phyloP scores from a whole-genome alignment of 2,113 vertebrate species.

The Mesembrinibis cayennensis region DNA sequence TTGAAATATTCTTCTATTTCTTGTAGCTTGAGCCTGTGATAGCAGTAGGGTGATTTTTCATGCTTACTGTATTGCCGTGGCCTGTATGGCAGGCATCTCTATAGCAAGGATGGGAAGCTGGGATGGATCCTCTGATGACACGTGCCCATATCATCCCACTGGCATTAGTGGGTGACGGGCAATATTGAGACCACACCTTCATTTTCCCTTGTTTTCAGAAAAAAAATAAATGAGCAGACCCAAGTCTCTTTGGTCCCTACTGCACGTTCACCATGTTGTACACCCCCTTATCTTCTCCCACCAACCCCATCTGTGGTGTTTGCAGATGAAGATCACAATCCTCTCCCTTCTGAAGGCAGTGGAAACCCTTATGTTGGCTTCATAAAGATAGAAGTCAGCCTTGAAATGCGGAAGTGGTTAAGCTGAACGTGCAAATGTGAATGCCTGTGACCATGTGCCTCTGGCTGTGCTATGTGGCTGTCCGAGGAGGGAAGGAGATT shows the following conservation, averaged over 20 bases:
- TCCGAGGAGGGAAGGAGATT: not conserved
- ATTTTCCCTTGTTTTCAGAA: not conserved
- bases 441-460: no score
- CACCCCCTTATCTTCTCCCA: not conserved
- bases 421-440: not conserved
- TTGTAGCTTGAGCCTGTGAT: not conserved
- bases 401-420: not conserved
- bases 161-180: not conserved
- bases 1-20: not conserved
- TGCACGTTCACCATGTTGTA: fast-evolving
- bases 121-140: not conserved
- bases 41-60: not conserved
- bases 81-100: not conserved
- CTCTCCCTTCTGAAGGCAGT: not conserved
- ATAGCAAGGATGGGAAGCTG: not conserved
- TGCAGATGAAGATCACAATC: not conserved
- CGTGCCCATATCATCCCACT: fast-evolving
- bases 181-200: not conserved
- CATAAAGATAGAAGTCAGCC: not conserved
- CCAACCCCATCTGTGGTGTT: fast-evolving
- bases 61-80: not conserved
- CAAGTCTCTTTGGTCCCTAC: not conserved
- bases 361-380: not conserved
- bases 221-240: not conserved
- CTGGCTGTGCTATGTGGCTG: not conserved